Percentiles rank a stretch among this genome's conserved stretches.
Conservation (phyloP, 1,140 invertebrate species). For the Drosophila sturtevanti region DNA sequence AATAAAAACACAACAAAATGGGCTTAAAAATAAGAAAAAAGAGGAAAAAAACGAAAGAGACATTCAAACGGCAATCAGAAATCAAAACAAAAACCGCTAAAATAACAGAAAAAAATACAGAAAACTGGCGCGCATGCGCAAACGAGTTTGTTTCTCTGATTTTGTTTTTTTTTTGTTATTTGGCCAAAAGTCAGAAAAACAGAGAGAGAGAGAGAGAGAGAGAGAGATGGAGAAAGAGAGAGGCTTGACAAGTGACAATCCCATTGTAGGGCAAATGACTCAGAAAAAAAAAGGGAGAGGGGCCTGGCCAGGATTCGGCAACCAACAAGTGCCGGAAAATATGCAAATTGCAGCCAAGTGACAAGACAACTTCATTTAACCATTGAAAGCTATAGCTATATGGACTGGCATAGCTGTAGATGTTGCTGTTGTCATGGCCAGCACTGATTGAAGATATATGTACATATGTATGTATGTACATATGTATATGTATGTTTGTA, state of each 20-base stretch:
- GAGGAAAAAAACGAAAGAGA: conserved; percentile 26
- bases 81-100: conserved; percentile 81
- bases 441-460: conserved; percentile 33
- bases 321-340: conserved; percentile 25
- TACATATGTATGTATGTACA: not conserved
- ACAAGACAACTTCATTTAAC: conserved; percentile 74
- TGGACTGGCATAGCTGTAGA: too few species aligned
- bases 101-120: conserved; percentile 71
- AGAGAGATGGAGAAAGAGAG: conserved; percentile 1
- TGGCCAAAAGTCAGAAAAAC: conserved; percentile 2
- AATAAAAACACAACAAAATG: conserved; percentile 39
- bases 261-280: conserved; percentile 44
- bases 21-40: conserved; percentile 16
- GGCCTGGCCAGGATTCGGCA: conserved; percentile 58
- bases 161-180: conserved; percentile 1
- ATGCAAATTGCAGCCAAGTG: conserved; percentile 58
- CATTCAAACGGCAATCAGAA: conserved; percentile 77
- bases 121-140: conserved; percentile 69
- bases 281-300: conserved; percentile 39
- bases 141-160: conserved; percentile 53
- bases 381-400: conserved; percentile 39
- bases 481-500: not conserved
- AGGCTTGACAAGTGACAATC: conserved; percentile 48
- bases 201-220: conserved; percentile 13
- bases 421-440: conserved; percentile 38